Base-by-base conservation (phyloP, 2,888 invertebrate species). In the Epirrita christyi region DNA sequence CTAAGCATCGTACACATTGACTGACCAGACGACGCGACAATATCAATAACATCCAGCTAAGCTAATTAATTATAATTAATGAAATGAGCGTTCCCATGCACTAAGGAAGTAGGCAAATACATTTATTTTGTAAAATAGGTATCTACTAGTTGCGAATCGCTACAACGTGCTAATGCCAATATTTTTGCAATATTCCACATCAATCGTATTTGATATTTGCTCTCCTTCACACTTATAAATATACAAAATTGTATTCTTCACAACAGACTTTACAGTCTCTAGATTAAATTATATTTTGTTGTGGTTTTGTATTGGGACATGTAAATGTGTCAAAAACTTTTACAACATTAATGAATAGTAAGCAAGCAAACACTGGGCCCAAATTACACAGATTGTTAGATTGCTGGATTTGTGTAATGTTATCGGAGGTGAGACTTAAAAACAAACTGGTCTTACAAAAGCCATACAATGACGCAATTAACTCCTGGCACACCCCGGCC, bases 371-470 rank as follows among this genome's bases (percentile, higher is more conserved):
- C 10, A 27, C 14, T 32, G 21, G 21, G 21, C 21, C 21, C 21
- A 21, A 21, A 21, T 4, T 21, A 21, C 21, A 21, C 2, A 21
- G 8, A 2, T 32, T 32, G 9, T 8, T 7, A 32, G 2, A 32
- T 32, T 32, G 8, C 32, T 32, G 28, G 27, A 37, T 37, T 9
- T 45, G 37, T 45, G 28, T 29, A 44, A 38, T 14, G 37, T 51
- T 9, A 44, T n/a, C 13, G 56, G 46, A 51, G 50, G 41, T 10
- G 51, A 43, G 54, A 47, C 34, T n/a, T 13, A 8, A 6, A 27
- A 2, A 36, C 42, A 11, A 13, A 50, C 10, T 2, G 10, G 8
- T 3, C 28, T 43, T 13, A 36, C 21, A 88, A 63, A 42, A 42
- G 21, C 4, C 21, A 21, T 21, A 21, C 21, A 21, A 21, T 21